These are phyloP conservation scores for Drosophila gunungcola DNA, from an alignment of 1,140 invertebrate species.

Conservation along the genomic window DNA sequence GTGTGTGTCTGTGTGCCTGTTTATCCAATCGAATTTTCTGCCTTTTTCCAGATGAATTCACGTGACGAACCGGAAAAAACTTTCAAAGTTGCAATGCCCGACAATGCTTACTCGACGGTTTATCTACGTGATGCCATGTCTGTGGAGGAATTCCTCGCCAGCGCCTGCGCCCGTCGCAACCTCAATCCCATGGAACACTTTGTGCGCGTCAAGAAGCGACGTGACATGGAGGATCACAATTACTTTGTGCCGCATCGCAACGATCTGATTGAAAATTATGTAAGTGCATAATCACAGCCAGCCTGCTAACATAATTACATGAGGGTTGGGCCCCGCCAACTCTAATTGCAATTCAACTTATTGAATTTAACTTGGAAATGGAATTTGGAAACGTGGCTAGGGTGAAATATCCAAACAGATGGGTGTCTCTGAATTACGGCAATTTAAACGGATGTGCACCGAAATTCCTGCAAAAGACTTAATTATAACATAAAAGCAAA, in stretches of 20 bases:
- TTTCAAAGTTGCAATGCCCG: slow-evolving; percentile 95
- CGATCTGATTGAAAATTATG: slow-evolving; percentile 97
- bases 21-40: slow-evolving; percentile 83
- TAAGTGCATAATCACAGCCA: slow-evolving; percentile 86
- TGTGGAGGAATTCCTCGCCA: slow-evolving; percentile 97
- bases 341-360: slow-evolving; percentile 45
- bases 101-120: slow-evolving; percentile 91
- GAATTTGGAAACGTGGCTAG: slow-evolving; percentile 21
- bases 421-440: neutral
- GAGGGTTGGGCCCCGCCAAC: neutral
- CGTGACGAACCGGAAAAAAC: slow-evolving; percentile 93
- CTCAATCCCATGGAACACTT: slow-evolving; percentile 98
- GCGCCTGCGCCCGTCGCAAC: slow-evolving; percentile 94
- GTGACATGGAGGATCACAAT: slow-evolving; percentile 97
- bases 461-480: neutral
- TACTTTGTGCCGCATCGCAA: slow-evolving; percentile 97
- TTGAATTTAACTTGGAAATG: slow-evolving; percentile 43
- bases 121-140: slow-evolving; percentile 95
- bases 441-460: slow-evolving; percentile 6
- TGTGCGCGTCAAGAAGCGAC: slow-evolving; percentile 96
- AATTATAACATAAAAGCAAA: neutral
- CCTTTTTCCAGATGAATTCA: slow-evolving; percentile 89
- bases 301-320: slow-evolving; percentile 2
- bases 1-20: slow-evolving; percentile 57
- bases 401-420: neutral